Evolutionary conservation across 2,888 invertebrate species (phyloP), one percentile per base, ranked within the genome.

Genomic region (Saturnia pavonia): DNA sequence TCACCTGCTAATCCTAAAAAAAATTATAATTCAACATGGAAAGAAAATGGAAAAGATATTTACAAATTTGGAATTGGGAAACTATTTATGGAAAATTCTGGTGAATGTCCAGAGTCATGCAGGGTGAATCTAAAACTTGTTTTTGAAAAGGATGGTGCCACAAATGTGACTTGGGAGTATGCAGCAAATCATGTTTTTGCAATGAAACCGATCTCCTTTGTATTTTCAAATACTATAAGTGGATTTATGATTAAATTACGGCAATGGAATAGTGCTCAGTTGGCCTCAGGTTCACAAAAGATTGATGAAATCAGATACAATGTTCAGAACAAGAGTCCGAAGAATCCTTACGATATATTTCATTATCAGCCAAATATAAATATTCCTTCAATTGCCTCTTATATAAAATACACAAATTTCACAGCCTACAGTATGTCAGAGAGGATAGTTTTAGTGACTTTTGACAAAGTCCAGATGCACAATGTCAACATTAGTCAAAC

Each of bases 171-270:
- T 71, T 96, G 96, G 94, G 95, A 95, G 73, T 96, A 96, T 74
- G 92, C 94, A 25, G 95, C 95, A 6, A 91, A 92, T 42, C 95
- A 95, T 79, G 95, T 96, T 67, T 96, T 95, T 82, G 96, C 96
- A 1, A 96, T 97, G 95, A 95, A 95, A 70, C 97, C 97, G 0
- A 96, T 96, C 42, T 94, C 96, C 11, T 95, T 97, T 89, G 94
- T 94, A 4, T 95, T 96, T 77, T 91, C 94, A 75, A 94, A 95
- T 74, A 91, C 94, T 68, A 95, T 96, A 74, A 94, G 95, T 69
- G 97, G 97, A 0, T 97, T 97, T 88, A 96, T 97, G 25, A 89
- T 97, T 78, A 97, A 97, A 92, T 96, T 97, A 88, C 97, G 97
- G 97, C 96, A 96, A 82, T 97, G 97, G 97, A 95, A 94, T 74